Conservation (phyloP, 1,140 invertebrate species). For the Euura lappo region DNA sequence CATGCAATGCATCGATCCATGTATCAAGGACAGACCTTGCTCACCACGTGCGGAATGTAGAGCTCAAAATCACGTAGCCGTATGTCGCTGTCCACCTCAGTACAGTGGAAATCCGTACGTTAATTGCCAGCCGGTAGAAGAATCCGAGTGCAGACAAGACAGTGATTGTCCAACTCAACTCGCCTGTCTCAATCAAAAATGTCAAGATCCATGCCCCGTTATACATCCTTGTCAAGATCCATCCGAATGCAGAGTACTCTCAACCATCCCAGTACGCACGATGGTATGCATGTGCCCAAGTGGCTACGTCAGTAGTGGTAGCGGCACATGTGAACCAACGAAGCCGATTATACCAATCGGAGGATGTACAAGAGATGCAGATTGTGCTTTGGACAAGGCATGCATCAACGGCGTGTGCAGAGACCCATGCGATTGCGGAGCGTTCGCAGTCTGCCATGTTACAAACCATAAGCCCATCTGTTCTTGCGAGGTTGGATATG, state of each 20-base stretch:
- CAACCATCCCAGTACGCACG: slow-evolving; percentile 81
- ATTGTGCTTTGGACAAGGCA: slow-evolving; percentile 76
- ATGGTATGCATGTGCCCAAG: slow-evolving; percentile 89
- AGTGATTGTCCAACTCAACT: slow-evolving; percentile 79
- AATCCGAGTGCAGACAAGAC: slow-evolving; percentile 81
- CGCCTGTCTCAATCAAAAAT: slow-evolving; percentile 83
- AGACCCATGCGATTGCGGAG: slow-evolving; percentile 82
- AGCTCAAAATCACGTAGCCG: slow-evolving; percentile 80
- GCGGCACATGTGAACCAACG: slow-evolving; percentile 76
- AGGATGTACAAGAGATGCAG: slow-evolving; percentile 76
- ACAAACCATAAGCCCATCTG: slow-evolving; percentile 85
- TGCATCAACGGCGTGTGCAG: slow-evolving; percentile 81
- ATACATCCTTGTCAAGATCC: slow-evolving; percentile 81
- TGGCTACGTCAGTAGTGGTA: slow-evolving; percentile 85
- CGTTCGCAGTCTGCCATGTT: slow-evolving; percentile 80
- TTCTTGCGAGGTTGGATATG: slow-evolving; percentile 78
- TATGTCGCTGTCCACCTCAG: slow-evolving; percentile 80
- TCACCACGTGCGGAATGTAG: slow-evolving; percentile 78
- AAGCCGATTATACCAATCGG: slow-evolving; percentile 68
- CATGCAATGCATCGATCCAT: slow-evolving; percentile 86
- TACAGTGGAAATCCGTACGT: slow-evolving; percentile 82
- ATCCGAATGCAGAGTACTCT: slow-evolving; percentile 80
- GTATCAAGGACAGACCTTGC: slow-evolving; percentile 79
- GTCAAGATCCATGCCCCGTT: slow-evolving; percentile 81
- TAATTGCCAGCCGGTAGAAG: slow-evolving; percentile 72